Evolutionary conservation across 1,140 invertebrate species (phyloP).

Genomic region (Tribolium castaneum): DNA sequence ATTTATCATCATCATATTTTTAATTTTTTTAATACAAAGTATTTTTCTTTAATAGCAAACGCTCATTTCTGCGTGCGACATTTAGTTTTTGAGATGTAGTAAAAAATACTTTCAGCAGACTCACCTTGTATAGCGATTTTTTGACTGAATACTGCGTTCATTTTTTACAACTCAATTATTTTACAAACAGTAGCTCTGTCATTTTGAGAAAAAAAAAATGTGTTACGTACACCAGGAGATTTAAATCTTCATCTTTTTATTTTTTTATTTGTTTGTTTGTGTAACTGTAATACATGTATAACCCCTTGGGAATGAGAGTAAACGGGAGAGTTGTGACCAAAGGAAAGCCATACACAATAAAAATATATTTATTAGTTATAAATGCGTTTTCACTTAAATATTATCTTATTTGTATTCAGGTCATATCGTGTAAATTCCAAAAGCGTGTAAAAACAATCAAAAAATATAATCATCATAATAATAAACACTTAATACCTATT

Average conservation of each 20-base stretch:
- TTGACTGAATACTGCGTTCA: too few species aligned
- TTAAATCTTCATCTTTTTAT: not conserved
- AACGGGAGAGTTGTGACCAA: not conserved
- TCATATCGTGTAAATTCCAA: not conserved
- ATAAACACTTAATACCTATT: not conserved
- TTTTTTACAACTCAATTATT: too few species aligned
- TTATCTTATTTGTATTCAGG: not conserved
- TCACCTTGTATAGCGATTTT: too few species aligned
- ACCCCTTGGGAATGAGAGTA: not conserved
- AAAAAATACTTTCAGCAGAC: too few species aligned
- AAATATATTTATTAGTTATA: not conserved
- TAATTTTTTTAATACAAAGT: too few species aligned
- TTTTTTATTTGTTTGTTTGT: not conserved
- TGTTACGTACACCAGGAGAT: too few species aligned
- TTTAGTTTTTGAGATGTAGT: too few species aligned
- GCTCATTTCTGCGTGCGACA: too few species aligned
- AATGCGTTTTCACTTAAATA: not conserved
- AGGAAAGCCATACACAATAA: not conserved
- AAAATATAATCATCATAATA: not conserved
- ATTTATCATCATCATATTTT: too few species aligned
- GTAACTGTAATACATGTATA: not conserved
- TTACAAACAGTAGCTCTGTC: too few species aligned
- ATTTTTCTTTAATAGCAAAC: too few species aligned
- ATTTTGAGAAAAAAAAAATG: too few species aligned
- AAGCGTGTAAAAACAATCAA: not conserved